Percentiles rank a stretch among this genome's conserved stretches.
phyloP scores from a whole-genome alignment of 2,888 invertebrate genomes.

The Cheilosia variabilis region DNA sequence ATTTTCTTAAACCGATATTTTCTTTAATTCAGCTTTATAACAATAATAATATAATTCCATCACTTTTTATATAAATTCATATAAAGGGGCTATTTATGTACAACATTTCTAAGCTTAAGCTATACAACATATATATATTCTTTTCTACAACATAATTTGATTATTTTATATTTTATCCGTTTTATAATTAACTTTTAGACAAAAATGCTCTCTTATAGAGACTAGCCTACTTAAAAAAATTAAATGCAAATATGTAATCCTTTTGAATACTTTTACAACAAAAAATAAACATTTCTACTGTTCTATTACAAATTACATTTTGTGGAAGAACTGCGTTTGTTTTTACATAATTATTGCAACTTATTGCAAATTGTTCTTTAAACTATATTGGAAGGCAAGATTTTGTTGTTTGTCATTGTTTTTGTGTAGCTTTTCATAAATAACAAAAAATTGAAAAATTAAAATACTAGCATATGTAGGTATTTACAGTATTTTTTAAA shows the following conservation, averaged over 20 bases:
- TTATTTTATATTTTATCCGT: neutral
- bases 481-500: conserved; percentile 36
- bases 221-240: conserved; percentile 39
- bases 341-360: conserved; percentile 53
- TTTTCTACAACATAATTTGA: neutral
- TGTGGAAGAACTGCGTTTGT: conserved; percentile 60
- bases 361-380: conserved; percentile 58
- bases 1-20: conserved; percentile 46
- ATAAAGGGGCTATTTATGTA: conserved; percentile 58
- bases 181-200: conserved; percentile 7
- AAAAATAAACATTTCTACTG: conserved; percentile 10
- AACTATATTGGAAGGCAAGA: conserved; percentile 75
- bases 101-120: conserved; percentile 40
- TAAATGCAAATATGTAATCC: neutral
- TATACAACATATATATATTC: conserved; percentile 16
- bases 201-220: conserved; percentile 67
- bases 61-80: conserved; percentile 63
- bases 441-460: conserved; percentile 37
- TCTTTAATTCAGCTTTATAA: conserved; percentile 37
- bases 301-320: conserved; percentile 23
- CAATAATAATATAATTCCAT: conserved; percentile 64
- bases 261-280: conserved; percentile 34
- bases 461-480: conserved; percentile 15
- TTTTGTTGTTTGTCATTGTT: conserved; percentile 72
- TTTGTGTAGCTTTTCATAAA: conserved; percentile 21